Base-by-base conservation (phyloP, 2,113 vertebrate genomes). In the Glaucomys volans region DNA sequence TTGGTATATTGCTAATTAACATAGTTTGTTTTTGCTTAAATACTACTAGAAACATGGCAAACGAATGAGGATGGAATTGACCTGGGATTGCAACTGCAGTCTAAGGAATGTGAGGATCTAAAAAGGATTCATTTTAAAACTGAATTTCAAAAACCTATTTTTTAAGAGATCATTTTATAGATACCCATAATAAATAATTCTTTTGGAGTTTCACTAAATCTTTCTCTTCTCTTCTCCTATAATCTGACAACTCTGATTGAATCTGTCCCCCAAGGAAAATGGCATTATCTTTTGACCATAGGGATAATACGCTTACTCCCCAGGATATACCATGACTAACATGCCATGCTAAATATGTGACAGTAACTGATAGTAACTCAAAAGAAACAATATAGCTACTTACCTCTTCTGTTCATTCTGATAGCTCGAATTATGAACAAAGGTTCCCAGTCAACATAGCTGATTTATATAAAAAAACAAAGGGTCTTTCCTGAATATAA, bases 121-220 rank as follows among this genome's bases (percentile, higher is more conserved):
- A 74, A 11, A 17, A 85, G 52, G 22, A 87, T 12, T 88, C 37
- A 40, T 26, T 85, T 72, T 4, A 57, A 80, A 82, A 24, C 13
- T 85, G 8, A 87, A 47, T 62, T 50, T 28, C 28, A 42, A 93
- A 91, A 87, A 81, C 88, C 44, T 76, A 35, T 76, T 71, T 95
- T 20, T 16, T 87, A 47, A 57, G 18, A n/a, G 14, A 94, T 91
- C 47, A 67, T 77, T 92, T 88, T 76, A 57, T n/a, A 94, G 44
- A 83, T 75, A 75, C 3, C 79, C 5, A 90, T 44, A 64, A 79
- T 72, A 90, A 87, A 75, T 5, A 71, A 28, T 71, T 64, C 26
- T 52, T 47, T 1, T 44, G 18, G 37, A 87, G 5, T 75, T 84
- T 87, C 20, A 87, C 54, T 91, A 91, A 94, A 84, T 42, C 32